Evolutionary conservation across 2,113 vertebrate genomes (phyloP).

Genomic region (Charina bottae): DNA sequence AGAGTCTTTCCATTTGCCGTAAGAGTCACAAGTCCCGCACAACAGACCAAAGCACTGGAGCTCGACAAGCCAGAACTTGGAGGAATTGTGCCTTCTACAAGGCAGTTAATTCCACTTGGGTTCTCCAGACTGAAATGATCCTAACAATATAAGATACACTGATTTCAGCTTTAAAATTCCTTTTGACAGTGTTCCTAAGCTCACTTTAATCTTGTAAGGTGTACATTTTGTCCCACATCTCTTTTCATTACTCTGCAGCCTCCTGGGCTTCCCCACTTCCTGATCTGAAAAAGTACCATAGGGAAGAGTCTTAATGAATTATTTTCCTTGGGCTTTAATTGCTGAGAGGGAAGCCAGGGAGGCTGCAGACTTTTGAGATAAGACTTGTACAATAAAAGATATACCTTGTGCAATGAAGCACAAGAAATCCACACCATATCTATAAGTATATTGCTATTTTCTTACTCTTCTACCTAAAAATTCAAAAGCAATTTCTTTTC

Average conservation of each 20-base stretch:
- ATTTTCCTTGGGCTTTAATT: no score
- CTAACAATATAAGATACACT: conserved; percentile 74
- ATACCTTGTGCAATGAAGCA: not conserved
- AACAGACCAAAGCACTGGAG: conserved; percentile 95
- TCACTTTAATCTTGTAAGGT: no score
- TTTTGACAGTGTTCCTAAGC: no score
- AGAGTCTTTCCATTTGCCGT: conserved; percentile 86
- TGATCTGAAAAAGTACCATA: not conserved
- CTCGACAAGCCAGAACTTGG: conserved; percentile 94
- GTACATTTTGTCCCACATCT: not conserved
- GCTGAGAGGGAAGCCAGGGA: no score
- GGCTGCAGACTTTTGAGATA: no score
- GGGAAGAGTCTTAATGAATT: not conserved
- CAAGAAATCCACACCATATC: no score
- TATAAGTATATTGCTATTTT: no score
- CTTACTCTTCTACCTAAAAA: no score
- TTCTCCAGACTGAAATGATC: conserved; percentile 83
- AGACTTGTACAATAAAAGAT: not conserved
- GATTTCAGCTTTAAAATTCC: conserved; percentile 27
- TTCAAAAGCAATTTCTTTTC: no score
- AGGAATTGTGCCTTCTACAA: conserved; percentile 92
- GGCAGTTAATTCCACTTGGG: conserved; percentile 88
- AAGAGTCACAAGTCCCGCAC: conserved; percentile 88
- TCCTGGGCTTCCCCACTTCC: not conserved
- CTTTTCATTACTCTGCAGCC: not conserved